Conservation (phyloP, 2,797 vertebrate species). For the Denticeps clupeoides region DNA sequence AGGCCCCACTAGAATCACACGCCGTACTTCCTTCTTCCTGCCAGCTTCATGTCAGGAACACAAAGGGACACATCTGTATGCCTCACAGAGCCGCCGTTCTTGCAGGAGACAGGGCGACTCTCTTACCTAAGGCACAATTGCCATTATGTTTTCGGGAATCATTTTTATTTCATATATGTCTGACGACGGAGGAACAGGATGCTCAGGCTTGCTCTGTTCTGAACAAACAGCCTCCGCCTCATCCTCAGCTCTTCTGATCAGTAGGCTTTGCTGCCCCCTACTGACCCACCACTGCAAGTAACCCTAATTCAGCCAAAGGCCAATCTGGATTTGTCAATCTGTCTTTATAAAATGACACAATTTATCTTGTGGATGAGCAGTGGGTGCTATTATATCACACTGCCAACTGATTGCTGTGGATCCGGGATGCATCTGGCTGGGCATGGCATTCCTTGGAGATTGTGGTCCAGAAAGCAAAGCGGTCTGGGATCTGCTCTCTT, state of each 20-base stretch:
- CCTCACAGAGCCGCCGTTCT: constrained; percentile 1
- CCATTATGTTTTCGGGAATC: constrained; percentile 17
- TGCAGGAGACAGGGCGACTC: neutral
- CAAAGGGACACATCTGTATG: constrained; percentile 10
- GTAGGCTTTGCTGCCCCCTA: constrained; percentile 24
- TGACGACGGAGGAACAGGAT: constrained; percentile 7
- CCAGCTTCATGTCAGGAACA: neutral
- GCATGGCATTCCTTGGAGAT: too few species aligned
- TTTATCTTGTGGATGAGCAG: too few species aligned
- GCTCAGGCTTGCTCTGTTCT: constrained; percentile 7
- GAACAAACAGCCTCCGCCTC: constrained; percentile 26
- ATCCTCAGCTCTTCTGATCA: too few species aligned
- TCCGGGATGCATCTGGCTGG: too few species aligned
- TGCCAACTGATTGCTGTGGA: too few species aligned
- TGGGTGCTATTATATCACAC: too few species aligned
- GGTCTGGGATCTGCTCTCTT: too few species aligned
- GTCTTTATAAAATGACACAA: too few species aligned
- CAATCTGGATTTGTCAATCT: too few species aligned
- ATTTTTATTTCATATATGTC: constrained; percentile 16
- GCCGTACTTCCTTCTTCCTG: constrained; percentile 50
- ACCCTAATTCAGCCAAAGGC: too few species aligned
- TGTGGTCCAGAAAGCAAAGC: too few species aligned
- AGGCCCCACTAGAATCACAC: constrained; percentile 57
- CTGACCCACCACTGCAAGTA: too few species aligned
- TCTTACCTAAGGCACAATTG: constrained; percentile 2